Conservation (phyloP, 1,140 invertebrate genomes). For the Diachasma alloeum region DNA sequence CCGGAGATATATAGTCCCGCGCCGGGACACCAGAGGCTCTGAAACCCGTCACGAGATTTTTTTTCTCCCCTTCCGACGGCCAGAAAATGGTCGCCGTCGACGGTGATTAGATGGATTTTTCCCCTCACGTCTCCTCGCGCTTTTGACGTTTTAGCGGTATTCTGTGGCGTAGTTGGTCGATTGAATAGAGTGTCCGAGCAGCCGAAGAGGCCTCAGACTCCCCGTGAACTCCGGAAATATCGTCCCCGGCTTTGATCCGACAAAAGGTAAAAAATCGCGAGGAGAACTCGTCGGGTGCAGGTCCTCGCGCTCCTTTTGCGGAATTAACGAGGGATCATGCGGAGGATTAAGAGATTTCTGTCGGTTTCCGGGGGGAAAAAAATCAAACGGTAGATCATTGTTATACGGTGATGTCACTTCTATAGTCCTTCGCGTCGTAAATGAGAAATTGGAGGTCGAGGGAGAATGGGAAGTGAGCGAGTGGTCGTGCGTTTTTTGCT, state of each 20-base stretch:
- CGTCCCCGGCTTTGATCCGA: background rate
- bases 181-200: background rate
- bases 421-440: background rate
- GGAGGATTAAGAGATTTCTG: background rate
- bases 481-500: too few species aligned
- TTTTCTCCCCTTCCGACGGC: too few species aligned
- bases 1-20: too few species aligned
- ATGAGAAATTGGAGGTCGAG: background rate
- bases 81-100: background rate
- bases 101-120: background rate
- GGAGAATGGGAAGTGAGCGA: background rate
- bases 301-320: background rate
- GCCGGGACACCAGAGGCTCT: too few species aligned
- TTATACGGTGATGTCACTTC: background rate
- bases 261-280: background rate
- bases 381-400: slow-evolving; percentile 1
- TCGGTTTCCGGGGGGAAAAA: background rate
- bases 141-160: background rate
- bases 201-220: background rate
- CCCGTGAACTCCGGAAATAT: background rate
- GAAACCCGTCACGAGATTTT: too few species aligned
- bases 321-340: background rate
- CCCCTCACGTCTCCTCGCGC: background rate
- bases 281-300: background rate
- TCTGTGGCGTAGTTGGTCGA: background rate